Percentiles rank a stretch among this genome's conserved stretches.
phyloP scores from a whole-genome alignment of 1,140 invertebrate species.

The Pachypeltis micranthus region DNA sequence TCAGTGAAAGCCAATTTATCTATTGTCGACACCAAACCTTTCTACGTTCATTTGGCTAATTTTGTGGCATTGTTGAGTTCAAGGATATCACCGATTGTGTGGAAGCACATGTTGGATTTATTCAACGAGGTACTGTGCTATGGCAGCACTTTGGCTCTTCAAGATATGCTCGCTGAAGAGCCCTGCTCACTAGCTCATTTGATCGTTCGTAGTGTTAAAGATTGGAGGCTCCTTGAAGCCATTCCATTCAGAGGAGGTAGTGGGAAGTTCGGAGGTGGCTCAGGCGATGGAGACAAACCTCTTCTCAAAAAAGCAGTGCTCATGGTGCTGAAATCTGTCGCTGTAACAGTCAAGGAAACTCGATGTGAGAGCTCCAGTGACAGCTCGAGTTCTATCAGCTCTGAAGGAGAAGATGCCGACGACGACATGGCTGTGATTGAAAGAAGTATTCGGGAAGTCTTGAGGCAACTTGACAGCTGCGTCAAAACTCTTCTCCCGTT shows the following conservation, averaged over 20 bases:
- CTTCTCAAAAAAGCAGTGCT: conserved; percentile 73
- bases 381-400: conserved; percentile 59
- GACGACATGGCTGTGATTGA: conserved; percentile 80
- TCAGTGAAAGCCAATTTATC: conserved; percentile 81
- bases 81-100: conserved; percentile 63
- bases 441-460: conserved; percentile 63
- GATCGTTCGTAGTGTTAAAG: conserved; percentile 71
- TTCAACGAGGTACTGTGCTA: conserved; percentile 84
- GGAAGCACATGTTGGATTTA: conserved; percentile 67
- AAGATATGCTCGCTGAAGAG: conserved; percentile 74
- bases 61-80: conserved; percentile 61
- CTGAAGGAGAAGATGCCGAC: conserved; percentile 70
- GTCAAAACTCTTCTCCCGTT: conserved; percentile 69
- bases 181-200: conserved; percentile 73
- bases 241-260: conserved; percentile 45
- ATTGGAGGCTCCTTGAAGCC: conserved; percentile 60
- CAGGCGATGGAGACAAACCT: conserved; percentile 44
- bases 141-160: conserved; percentile 72
- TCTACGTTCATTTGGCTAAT: conserved; percentile 69
- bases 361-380: conserved; percentile 60
- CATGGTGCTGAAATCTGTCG: conserved; percentile 73
- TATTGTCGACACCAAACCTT: conserved; percentile 75
- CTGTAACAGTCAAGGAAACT: conserved; percentile 80
- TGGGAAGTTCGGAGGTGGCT: conserved; percentile 40
- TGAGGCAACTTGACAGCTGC: conserved; percentile 67